Base-by-base conservation (phyloP, 2,797 vertebrate species). In the Mormyrus hasselquistii region DNA sequence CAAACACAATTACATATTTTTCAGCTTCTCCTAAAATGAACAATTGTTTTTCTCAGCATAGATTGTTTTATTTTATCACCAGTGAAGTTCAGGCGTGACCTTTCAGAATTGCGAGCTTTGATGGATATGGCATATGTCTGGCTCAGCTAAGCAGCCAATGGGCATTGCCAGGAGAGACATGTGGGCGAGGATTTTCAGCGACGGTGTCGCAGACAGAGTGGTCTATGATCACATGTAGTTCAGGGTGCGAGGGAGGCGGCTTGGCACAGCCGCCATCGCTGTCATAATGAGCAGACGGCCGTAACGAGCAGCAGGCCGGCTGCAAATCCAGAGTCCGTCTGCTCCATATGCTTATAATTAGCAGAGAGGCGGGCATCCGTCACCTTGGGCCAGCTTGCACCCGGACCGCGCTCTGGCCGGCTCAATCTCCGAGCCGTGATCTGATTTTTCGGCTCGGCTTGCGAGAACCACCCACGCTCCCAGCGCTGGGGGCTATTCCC, bases 261-360 rank as follows among this genome's bases (percentile, higher is more conserved):
- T 84, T 84, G 47, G 47, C 47, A 3, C 82, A 29, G 47, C 19
- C 6, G 7, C 44, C 41, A 22, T 50, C 4, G 7, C 82, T 50
- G 82, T 8, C 8, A 50, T 84, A 84, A 50, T 4, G 3, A 84
- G 47, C 79, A 83, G 79, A 49, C 44, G 79, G 79, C 79, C 16
- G 1, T 49, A 83, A 83, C 2, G 19, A 49, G 19, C 82, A 83
- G 44, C 38, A 83, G 79, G 79, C 38, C 41, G 41, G 29, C 41
- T 44, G 73, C 38, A 79, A 44, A 79, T 44, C 10, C 79, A 19
- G 82, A 47, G 82, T 84, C 82, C 14, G 82, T 52, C 82, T 84
- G 82, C 47, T 52, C 82, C 82, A 84, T 84, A 84, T 84, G 82
- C 47, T 84, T 52, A 49, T 84, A 84, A 84, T 84, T 84, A 84